These are phyloP conservation scores for Scatophagus argus DNA, from an alignment of 2,113 vertebrate genomes.

Conservation along the genomic window DNA sequence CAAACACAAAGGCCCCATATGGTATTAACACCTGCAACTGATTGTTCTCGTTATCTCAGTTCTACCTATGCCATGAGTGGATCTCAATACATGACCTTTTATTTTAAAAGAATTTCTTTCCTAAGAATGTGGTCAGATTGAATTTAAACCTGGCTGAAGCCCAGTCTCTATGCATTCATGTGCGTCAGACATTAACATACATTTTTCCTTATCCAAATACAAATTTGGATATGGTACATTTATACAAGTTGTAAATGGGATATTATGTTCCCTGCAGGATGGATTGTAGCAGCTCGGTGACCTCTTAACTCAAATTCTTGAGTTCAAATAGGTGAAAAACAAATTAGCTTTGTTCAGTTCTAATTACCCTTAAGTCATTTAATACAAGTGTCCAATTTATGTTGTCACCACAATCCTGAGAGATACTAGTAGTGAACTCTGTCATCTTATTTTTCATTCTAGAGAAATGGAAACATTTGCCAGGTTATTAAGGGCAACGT, in stretches of 20 bases:
- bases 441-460: constrained; percentile 37
- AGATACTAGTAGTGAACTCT: not conserved
- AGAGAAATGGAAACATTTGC: constrained; percentile 40
- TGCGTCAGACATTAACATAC: too few relatives aligned
- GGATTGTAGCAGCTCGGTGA: not conserved
- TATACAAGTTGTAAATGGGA: not conserved
- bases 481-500: constrained; percentile 13
- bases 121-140: not conserved
- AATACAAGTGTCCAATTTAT: constrained; percentile 4
- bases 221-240: too few relatives aligned
- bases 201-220: too few relatives aligned
- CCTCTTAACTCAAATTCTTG: not conserved
- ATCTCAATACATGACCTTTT: not conserved
- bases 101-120: not conserved
- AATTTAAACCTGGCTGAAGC: not conserved
- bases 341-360: not conserved
- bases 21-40: not conserved
- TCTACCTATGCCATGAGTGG: not conserved
- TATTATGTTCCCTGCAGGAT: not conserved
- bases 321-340: not conserved
- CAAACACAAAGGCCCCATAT: not conserved
- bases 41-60: too few relatives aligned
- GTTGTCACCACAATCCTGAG: constrained; percentile 20
- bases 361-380: not conserved
- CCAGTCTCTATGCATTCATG: not conserved